These are phyloP conservation scores for Anticlea derivata DNA, from an alignment of 2,888 invertebrate genomes.

Conservation along the genomic window DNA sequence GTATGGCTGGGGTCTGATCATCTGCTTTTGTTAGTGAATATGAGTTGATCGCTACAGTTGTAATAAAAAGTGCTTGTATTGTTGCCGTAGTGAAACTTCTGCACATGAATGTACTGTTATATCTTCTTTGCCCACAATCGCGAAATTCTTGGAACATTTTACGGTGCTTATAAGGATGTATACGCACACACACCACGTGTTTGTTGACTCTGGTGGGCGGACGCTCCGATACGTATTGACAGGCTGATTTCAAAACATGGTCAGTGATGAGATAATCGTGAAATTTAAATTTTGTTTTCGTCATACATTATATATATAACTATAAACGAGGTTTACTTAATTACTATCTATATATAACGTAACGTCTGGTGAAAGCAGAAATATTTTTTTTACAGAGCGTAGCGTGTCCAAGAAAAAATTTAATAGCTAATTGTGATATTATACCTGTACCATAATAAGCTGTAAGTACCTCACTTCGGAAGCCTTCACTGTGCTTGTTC, in stretches of 20 bases:
- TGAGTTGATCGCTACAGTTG: no score
- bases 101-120: background rate
- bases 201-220: conserved; percentile 39
- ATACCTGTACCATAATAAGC: no score
- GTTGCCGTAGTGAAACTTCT: no score
- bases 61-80: no score
- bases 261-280: conserved; percentile 43
- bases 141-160: conserved; percentile 34
- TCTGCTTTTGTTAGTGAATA: background rate
- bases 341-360: no score
- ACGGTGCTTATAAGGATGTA: conserved; percentile 28
- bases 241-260: conserved; percentile 36
- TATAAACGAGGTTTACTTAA: no score
- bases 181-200: conserved; percentile 34
- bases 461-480: no score
- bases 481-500: no score
- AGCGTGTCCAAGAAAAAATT: no score
- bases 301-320: no score
- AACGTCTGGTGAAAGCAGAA: conserved; percentile 12
- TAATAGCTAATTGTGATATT: no score
- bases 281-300: conserved; percentile 37
- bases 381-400: background rate
- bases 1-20: background rate
- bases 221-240: conserved; percentile 36
- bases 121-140: conserved; percentile 28